Base-by-base conservation (phyloP, 2,113 vertebrate species). In the Oenanthe oenanthe region DNA sequence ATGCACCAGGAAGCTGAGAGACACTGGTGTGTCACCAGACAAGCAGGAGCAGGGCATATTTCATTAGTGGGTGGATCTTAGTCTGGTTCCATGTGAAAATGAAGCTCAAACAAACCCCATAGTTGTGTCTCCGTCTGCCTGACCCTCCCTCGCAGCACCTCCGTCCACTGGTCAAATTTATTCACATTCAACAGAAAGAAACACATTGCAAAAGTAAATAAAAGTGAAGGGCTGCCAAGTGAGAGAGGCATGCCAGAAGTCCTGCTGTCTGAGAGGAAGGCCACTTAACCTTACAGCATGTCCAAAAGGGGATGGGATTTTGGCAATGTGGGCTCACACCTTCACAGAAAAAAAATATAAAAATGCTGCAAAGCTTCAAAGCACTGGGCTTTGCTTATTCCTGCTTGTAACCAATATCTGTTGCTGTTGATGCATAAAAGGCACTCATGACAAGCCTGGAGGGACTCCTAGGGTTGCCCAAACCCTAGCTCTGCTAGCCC, bases 191-290 rank as follows among this genome's bases (percentile, higher is more conserved):
- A 66, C 78, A 92, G 88, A 93, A 85, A 93, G 71, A 92, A 96
- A 92, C 65, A 85, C 71, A 47, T 67, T 84, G 43, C 51, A 84
- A 85, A 85, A 86, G 60, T 77, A 95, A 96, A 93, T 83, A 93
- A 70, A 93, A 50, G 29, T 26, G 67, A 60, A 70, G 51, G 65
- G 24, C 73, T 92, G 71, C 93, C 82, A 92, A 94, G 54, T 3
- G 10, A 47, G 22, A 75, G 7, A 72, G n/a, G 32, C 29, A 9
- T 88, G 85, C 71, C 90, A 94, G 67, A 75, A 96, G 45, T 73
- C 66, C n/a, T 82, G 50, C 74, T 79, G 92, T 70, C 90, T 88
- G 85, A 70, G 47, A 91, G 56, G 68, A 92, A 91, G 48, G 47
- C 60, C 76, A 88, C 91, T 91, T 92, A 91, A 92, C 85, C 79